Percentiles rank a stretch among this genome's conserved stretches.
phyloP scores from a whole-genome alignment of 2,113 vertebrate genomes.

The Aspiorhynchus laticeps region DNA sequence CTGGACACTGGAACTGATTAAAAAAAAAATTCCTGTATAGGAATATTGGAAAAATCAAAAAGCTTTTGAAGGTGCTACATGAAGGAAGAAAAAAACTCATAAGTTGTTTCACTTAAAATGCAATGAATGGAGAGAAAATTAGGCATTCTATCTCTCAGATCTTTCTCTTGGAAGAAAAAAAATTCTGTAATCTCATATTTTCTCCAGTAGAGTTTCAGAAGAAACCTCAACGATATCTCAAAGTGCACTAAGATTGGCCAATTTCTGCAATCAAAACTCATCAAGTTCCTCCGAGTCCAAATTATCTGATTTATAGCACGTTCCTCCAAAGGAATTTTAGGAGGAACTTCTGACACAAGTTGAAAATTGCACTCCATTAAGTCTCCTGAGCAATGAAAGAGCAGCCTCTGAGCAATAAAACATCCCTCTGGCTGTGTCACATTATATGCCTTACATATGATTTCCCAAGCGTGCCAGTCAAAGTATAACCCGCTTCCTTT shows the following conservation, averaged over 20 bases:
- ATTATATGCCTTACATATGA: background rate
- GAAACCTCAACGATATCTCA: background rate
- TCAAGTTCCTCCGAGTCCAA: background rate
- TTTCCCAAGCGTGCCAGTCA: slow-evolving; percentile 17
- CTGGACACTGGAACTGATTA: background rate
- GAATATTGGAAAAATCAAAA: background rate
- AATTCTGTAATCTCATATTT: background rate
- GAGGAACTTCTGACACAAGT: background rate
- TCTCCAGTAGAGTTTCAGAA: background rate
- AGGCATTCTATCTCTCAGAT: background rate
- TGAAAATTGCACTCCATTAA: background rate
- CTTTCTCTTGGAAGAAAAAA: background rate
- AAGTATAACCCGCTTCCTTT: background rate
- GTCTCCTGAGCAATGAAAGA: background rate
- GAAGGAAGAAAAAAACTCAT: background rate
- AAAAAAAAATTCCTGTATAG: too few species aligned
- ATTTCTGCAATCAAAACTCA: background rate
- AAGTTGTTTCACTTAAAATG: background rate
- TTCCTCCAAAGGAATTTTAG: background rate
- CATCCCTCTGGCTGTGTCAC: background rate
- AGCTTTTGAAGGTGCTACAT: background rate
- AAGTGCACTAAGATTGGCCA: background rate
- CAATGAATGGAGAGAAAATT: background rate
- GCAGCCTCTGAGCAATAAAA: slow-evolving; percentile 3
- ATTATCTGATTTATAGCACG: background rate